Conservation (phyloP, 2,113 vertebrate genomes). For the Tursiops truncatus region DNA sequence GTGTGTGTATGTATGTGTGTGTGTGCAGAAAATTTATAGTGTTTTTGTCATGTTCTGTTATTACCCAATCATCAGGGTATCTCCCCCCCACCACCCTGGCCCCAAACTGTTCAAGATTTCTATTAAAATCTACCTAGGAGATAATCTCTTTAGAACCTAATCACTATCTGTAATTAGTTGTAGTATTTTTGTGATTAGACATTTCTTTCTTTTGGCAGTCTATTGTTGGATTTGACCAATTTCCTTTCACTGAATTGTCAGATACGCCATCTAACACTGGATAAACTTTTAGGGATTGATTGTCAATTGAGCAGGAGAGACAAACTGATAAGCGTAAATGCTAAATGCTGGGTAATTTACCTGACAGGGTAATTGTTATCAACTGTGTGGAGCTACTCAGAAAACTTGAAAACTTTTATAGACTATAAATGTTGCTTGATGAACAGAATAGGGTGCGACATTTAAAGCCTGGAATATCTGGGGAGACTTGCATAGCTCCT, state of each 20-base stretch:
- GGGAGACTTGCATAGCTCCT: neutral
- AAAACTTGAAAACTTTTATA: slow-evolving; percentile 3
- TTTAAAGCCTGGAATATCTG: neutral
- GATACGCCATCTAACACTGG: neutral
- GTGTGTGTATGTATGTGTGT: neutral
- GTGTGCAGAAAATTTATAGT: neutral
- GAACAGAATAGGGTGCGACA: neutral
- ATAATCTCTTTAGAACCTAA: slow-evolving; percentile 31
- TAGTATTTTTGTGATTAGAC: neutral
- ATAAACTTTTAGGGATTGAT: neutral
- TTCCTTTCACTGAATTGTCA: slow-evolving; percentile 33
- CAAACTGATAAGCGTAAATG: neutral
- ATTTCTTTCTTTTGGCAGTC: neutral
- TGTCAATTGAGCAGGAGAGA: neutral
- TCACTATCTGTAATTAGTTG: neutral
- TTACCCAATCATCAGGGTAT: neutral
- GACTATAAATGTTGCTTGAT: neutral
- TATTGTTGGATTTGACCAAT: neutral
- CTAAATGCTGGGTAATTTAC: neutral
- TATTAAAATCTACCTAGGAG: slow-evolving; percentile 16
- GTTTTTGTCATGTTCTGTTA: neutral
- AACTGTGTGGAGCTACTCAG: neutral
- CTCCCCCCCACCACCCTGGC: neutral
- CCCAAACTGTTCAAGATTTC: neutral
- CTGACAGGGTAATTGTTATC: neutral